Conservation (phyloP, 1,140 invertebrate genomes). For the Brachionus sp. region DNA sequence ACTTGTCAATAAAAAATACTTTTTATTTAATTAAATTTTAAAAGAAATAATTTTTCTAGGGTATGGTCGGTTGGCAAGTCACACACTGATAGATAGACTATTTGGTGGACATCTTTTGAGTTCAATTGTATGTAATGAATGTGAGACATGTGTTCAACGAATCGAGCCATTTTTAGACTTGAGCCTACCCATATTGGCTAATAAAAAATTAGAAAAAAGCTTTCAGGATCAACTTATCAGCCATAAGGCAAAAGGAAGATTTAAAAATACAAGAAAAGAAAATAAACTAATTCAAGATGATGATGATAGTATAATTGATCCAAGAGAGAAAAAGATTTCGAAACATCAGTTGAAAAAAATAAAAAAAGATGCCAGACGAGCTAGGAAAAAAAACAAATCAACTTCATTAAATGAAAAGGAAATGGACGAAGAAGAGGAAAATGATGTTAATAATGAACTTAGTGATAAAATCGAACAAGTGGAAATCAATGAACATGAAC, state of each 20-base stretch:
- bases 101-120: constrained; percentile 86
- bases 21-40: not conserved
- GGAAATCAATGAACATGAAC: constrained; percentile 44
- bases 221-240: not conserved
- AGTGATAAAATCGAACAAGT: constrained; percentile 48
- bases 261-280: constrained; percentile 51
- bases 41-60: constrained; percentile 52
- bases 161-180: constrained; percentile 90
- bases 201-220: not conserved
- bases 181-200: constrained; percentile 76
- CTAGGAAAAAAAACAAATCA: constrained; percentile 21
- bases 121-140: constrained; percentile 81
- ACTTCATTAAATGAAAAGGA: constrained; percentile 19
- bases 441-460: constrained; percentile 52
- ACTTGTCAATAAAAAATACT: no score
- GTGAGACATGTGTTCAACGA: constrained; percentile 72
- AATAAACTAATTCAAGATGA: constrained; percentile 48
- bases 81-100: constrained; percentile 75
- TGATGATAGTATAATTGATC: not conserved
- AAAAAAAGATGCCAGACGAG: not conserved
- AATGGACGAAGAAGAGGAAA: constrained; percentile 52
- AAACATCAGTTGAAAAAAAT: constrained; percentile 46
- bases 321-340: constrained; percentile 8
- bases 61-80: constrained; percentile 73
- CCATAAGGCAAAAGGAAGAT: not conserved